Percentiles rank a stretch among this genome's conserved stretches.
phyloP scores from a whole-genome alignment of 2,888 invertebrate genomes.

The Ophioninae sp. region DNA sequence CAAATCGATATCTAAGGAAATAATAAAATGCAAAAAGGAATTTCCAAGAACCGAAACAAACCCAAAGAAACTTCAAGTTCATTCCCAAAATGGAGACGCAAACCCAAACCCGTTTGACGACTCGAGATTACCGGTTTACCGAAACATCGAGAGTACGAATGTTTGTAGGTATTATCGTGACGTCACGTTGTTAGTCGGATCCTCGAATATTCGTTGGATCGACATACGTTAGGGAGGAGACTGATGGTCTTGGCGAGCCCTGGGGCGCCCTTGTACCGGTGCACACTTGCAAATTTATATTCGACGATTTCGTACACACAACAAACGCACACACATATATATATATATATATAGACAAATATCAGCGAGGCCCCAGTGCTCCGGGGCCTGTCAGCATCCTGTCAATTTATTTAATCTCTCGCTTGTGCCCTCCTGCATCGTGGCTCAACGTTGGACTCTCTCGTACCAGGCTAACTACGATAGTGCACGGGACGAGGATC shows the following conservation, averaged over 20 bases:
- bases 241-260: constrained; percentile 47
- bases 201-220: constrained; percentile 66
- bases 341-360: background rate
- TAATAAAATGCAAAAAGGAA: too few relatives aligned
- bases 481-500: constrained; percentile 21
- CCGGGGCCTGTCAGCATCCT: constrained; percentile 36
- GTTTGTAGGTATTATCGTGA: constrained; percentile 70
- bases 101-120: too few relatives aligned
- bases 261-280: constrained; percentile 1
- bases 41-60: too few relatives aligned
- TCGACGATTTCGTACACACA: constrained; percentile 7
- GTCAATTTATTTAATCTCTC: constrained; percentile 48
- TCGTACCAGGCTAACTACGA: constrained; percentile 25
- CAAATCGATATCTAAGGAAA: too few relatives aligned
- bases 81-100: too few relatives aligned
- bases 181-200: background rate
- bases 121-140: too few relatives aligned
- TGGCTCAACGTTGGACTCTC: constrained; percentile 27
- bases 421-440: constrained; percentile 37
- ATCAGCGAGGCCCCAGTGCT: constrained; percentile 1
- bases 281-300: constrained; percentile 7
- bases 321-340: background rate
- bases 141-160: too few relatives aligned
- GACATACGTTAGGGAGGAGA: constrained; percentile 72
- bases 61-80: too few relatives aligned